Percentiles rank a stretch among this genome's conserved stretches.
These are phyloP conservation scores for Aix galericulata DNA, from an alignment of 2,113 vertebrate genomes.

Conservation along the genomic window DNA sequence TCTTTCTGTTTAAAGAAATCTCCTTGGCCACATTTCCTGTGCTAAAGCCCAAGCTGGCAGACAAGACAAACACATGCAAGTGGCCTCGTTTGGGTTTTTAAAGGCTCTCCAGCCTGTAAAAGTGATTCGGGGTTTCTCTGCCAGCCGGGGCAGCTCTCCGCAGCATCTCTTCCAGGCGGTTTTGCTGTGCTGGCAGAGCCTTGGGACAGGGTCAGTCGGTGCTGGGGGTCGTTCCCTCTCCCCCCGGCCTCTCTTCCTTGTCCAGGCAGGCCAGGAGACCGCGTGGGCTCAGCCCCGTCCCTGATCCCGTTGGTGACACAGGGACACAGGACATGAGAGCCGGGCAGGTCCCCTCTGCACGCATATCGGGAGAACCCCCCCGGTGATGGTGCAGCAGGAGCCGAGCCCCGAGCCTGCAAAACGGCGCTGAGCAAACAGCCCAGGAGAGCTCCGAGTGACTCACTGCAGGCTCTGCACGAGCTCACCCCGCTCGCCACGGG, in stretches of 20 bases:
- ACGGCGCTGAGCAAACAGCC: neutral
- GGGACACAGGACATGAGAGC: fast-evolving
- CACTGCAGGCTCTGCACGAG: neutral
- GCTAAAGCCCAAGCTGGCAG: neutral
- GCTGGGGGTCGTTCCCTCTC: neutral
- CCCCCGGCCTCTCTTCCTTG: neutral
- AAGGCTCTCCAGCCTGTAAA: neutral
- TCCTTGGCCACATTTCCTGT: fast-evolving
- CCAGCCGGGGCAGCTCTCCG: neutral
- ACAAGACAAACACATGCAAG: neutral
- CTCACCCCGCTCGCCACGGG: neutral
- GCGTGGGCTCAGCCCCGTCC: neutral
- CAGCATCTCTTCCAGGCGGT: neutral
- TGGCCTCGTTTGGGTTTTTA: neutral
- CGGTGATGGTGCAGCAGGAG: neutral
- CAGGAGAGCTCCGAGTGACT: neutral
- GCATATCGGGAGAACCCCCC: fast-evolving
- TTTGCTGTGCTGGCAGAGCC: neutral
- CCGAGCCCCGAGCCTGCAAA: neutral
- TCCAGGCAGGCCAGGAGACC: neutral
- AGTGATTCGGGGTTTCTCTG: neutral
- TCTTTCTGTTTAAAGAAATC: neutral
- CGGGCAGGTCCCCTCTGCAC: fast-evolving
- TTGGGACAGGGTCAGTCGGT: neutral
- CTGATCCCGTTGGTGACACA: neutral